These are phyloP conservation scores for Cerceris ruficornis DNA, from an alignment of 2,888 invertebrate genomes.

Conservation along the genomic window DNA sequence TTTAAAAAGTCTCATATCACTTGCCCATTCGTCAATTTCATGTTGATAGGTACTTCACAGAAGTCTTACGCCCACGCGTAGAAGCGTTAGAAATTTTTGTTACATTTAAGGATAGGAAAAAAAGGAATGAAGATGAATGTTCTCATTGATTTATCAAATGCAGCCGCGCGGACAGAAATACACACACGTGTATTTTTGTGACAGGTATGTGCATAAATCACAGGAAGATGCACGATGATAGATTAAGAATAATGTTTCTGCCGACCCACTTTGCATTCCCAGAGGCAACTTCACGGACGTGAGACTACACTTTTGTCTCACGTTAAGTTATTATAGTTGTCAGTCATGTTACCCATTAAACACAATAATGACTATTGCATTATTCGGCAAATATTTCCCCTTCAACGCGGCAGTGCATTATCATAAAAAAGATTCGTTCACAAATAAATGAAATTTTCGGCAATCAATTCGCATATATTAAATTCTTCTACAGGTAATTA, in stretches of 20 bases:
- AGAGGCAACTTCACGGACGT: conserved; percentile 19
- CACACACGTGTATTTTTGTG: background rate
- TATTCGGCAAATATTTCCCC: background rate
- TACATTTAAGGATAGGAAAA: conserved; percentile 19
- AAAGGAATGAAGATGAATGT: conserved; percentile 54
- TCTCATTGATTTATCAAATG: conserved; percentile 32
- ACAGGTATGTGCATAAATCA: conserved; percentile 8
- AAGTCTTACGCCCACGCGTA: background rate
- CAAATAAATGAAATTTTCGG: background rate
- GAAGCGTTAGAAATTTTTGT: conserved; percentile 8
- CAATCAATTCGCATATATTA: too few relatives aligned
- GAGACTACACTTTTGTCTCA: conserved; percentile 27
- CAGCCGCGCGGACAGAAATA: background rate
- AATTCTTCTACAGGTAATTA: too few relatives aligned
- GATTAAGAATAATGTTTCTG: conserved; percentile 55
- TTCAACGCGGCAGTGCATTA: too few relatives aligned
- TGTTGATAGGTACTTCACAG: too few relatives aligned
- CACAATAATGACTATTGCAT: background rate
- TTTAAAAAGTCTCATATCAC: too few relatives aligned
- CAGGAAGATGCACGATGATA: conserved; percentile 33
- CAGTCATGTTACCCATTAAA: conserved; percentile 11
- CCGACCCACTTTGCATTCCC: conserved; percentile 25
- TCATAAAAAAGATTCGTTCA: background rate
- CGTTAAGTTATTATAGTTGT: conserved; percentile 14
- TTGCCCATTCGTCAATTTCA: too few relatives aligned